phyloP scores from a whole-genome alignment of 1,140 invertebrate genomes.

The Danaus plexippus region DNA sequence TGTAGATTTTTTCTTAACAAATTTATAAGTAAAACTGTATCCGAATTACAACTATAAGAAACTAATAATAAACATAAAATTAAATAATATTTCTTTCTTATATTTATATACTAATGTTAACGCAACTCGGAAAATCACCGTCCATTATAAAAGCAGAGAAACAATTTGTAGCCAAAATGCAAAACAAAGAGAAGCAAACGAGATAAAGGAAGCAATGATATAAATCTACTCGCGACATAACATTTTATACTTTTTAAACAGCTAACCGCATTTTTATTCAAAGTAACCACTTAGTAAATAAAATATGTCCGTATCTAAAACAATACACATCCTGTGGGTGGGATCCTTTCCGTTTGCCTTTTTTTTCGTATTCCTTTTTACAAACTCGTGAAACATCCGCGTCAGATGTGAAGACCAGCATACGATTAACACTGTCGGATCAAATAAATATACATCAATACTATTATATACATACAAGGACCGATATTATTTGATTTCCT shows the following conservation, averaged over 20 bases:
- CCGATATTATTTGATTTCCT: too few species aligned
- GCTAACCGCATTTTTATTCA: conserved; percentile 65
- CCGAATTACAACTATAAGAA: too few species aligned
- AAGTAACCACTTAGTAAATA: conserved; percentile 65
- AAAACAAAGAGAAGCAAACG: too few species aligned
- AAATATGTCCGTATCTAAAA: conserved; percentile 59
- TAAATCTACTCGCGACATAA: conserved; percentile 30
- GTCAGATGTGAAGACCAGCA: conserved; percentile 25
- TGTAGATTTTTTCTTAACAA: too few species aligned
- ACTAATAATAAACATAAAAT: too few species aligned
- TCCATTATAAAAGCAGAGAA: too few species aligned
- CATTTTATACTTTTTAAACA: conserved; percentile 59
- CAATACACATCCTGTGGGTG: conserved; percentile 49
- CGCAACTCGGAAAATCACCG: too few species aligned
- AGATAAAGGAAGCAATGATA: not conserved
- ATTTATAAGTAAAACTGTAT: too few species aligned
- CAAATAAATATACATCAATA: conserved; percentile 10
- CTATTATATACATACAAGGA: too few species aligned
- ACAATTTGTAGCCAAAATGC: too few species aligned
- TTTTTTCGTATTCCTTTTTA: conserved; percentile 40
- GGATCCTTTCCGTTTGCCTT: conserved; percentile 42
- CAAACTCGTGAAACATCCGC: conserved; percentile 19
- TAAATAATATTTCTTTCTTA: too few species aligned
- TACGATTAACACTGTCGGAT: not conserved
- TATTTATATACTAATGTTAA: too few species aligned